Base-by-base conservation (phyloP, 2,113 vertebrate species). In the Trogon surrucura region DNA sequence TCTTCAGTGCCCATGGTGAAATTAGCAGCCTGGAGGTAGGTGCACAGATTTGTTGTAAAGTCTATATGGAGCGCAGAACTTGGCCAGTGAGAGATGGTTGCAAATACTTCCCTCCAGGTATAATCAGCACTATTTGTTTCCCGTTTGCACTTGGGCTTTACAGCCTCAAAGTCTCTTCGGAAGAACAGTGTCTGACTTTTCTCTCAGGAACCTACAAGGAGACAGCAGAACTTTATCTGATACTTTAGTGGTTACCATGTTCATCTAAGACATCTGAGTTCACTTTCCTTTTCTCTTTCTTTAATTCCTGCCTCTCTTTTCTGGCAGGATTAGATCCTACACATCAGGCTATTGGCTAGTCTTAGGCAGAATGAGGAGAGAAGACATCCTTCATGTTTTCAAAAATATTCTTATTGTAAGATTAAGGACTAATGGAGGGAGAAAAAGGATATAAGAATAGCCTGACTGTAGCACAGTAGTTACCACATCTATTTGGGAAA, bases 41-140 rank as follows among this genome's bases (percentile, higher is more conserved):
- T 56, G 60, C 34, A 32, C 7, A 75, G 29, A 13, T 80, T 50
- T 78, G 23, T 38, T 57, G 6, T 22, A 27, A 91, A 80, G n/a
- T n/a, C 41, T 57, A 4, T 45, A 10, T 7, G 34, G 53, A 64
- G 10, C 48, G 65, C 0, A 0, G 58, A 62, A 56, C 34, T 53
- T 77, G 83, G 9, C 29, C 75, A 70, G 32, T 1, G 2, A 60
- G 36, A 70, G 5, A 60, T 41, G 10, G 10, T 29, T 58, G 51
- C 61, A 72, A 72, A 7, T 65, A 32, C 57, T 92, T 65, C 34
- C 3, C 29, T 57, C 32, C 48, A 77, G 38, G 23, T 50, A 56
- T 41, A 32, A 27, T 26, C 26, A 69, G 9, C 17, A 9, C 20
- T 75, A 1, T 62, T 80, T 75, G 13, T 84, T 3, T 3, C 57